A percentile compares a stretch with the other conserved stretches of the same genome.
phyloP scores from a whole-genome alignment of 1,140 invertebrate species.

The Drosophila virilis region DNA sequence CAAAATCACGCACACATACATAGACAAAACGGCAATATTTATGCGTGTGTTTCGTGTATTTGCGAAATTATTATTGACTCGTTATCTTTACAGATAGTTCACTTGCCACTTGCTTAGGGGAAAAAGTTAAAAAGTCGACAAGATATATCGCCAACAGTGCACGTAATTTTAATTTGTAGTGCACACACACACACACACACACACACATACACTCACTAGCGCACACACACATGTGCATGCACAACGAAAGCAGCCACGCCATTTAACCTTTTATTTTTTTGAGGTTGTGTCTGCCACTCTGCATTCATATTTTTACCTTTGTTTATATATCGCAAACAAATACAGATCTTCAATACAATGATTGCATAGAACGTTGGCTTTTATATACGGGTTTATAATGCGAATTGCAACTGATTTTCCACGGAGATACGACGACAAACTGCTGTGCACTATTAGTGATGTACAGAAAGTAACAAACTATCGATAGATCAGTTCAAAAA shows the following conservation, averaged over 20 bases:
- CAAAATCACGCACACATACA: constrained; percentile 3
- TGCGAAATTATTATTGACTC: constrained; percentile 4
- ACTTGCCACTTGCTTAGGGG: not conserved
- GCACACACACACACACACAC: constrained; percentile 33
- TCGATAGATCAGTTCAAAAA: constrained; percentile 12
- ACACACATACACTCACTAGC: not conserved
- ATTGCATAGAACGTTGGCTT: constrained; percentile 21
- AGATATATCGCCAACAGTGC: constrained; percentile 43
- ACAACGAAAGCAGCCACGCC: constrained; percentile 63
- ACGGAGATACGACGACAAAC: constrained; percentile 45
- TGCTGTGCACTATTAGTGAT: constrained; percentile 37
- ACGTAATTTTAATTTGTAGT: constrained; percentile 49
- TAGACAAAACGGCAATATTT: not conserved
- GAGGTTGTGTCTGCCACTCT: constrained; percentile 56
- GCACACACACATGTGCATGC: constrained; percentile 14
- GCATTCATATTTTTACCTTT: constrained; percentile 22
- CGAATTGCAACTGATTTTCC: constrained; percentile 34
- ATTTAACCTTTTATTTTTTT: constrained; percentile 47
- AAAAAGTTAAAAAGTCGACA: constrained; percentile 2
- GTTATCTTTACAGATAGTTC: not conserved
- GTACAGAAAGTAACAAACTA: constrained; percentile 14
- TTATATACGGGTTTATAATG: constrained; percentile 12
- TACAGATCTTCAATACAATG: constrained; percentile 28
- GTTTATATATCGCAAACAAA: constrained; percentile 21
- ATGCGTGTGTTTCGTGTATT: not conserved